These are phyloP conservation scores for Drosophila leonis DNA, from an alignment of 2,888 invertebrate species.

Conservation along the genomic window DNA sequence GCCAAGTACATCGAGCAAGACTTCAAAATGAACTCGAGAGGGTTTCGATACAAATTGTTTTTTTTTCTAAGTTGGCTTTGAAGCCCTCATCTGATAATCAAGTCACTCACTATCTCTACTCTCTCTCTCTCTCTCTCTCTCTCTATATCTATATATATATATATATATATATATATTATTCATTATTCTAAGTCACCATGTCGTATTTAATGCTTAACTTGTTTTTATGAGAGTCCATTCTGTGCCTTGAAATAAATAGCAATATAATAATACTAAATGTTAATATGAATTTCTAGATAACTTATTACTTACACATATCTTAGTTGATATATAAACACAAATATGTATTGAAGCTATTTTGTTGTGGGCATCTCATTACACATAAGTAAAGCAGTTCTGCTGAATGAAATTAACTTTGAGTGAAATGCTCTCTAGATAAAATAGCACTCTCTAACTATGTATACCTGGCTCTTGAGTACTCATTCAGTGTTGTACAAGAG, in stretches of 20 bases:
- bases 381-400: not conserved
- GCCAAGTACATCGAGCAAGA: no score
- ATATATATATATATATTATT: no score
- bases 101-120: no score
- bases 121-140: not conserved
- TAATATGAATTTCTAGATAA: not conserved
- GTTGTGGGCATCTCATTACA: not conserved
- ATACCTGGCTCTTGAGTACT: not conserved
- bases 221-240: not conserved
- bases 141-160: not conserved
- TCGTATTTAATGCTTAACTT: not conserved
- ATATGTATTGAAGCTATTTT: not conserved
- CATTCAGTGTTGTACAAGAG: conserved; percentile 36
- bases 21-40: no score
- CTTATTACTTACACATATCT: conserved; percentile 2
- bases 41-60: no score
- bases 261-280: not conserved
- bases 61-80: no score
- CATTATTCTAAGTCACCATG: no score
- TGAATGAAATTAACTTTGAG: not conserved
- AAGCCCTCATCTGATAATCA: no score
- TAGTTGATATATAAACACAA: not conserved
- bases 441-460: not conserved
- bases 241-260: not conserved
- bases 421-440: not conserved